Base-by-base conservation (phyloP, 2,113 vertebrate genomes). In the Tautogolabrus adspersus region DNA sequence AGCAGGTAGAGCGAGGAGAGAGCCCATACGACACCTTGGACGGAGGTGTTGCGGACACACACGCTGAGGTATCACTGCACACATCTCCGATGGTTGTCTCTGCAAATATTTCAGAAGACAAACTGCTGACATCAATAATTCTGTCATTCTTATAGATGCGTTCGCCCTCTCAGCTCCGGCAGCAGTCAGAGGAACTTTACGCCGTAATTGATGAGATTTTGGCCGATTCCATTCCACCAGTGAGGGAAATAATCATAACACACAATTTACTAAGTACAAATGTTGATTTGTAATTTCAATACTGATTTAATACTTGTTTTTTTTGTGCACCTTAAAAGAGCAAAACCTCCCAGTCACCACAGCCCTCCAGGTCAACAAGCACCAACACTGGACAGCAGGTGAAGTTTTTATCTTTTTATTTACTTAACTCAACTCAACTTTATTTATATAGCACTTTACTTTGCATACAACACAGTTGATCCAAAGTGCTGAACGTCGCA, bases 151-250 rank as follows among this genome's bases (percentile, higher is more conserved):
- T 87, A 56, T 86, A 99, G 98, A 95, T 97, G 87, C 96, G 94
- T 84, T 97, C 94, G 0, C 98, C 98, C 42, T 95, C 96, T 80
- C 94, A 97, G 76, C 95, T 98, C 73, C 95, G 97, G 72, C 96
- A 97, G 82, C 94, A 97, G 92, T 97, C 97, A 6, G 96, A 96
- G 88, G 97, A 98, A 78, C 87, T 99, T 44, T 99, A 96, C 79
- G 95, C 97, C 40, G 94, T 92, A 55, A 98, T 99, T 87, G 97
- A 99, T 90, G 93, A 98, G 90, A 95, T 98, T 75, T 84, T 99
- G 76, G 95, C 95, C 82, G 93, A 96, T 55, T 93, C 96, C 0
- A 76, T 92, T 86, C 91, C 95, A 75, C 87, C 88, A 90, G 97
- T 98, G 95, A 94, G 91, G 26, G 0, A 5, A 63, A 62, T 56